A percentile compares a stretch with the other conserved stretches of the same genome.
Evolutionary conservation across 2,888 invertebrate species (phyloP).

Genomic region (Linnaemya tessellans): DNA sequence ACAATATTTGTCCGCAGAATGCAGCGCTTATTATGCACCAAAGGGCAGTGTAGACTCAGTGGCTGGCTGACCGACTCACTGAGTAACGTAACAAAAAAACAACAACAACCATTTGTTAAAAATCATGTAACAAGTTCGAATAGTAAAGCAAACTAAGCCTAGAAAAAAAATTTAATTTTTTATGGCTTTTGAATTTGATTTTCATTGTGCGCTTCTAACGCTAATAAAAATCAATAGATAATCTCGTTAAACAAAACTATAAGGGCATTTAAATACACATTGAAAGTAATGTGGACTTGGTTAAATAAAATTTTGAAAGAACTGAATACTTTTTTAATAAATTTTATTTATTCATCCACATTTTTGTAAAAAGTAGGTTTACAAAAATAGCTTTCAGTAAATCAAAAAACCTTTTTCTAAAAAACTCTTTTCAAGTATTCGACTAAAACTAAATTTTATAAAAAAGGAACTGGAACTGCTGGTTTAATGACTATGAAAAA

Average conservation of each 20-base stretch:
- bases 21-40: slow-evolving; percentile 41
- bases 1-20: slow-evolving; percentile 43
- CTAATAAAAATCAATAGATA: slow-evolving; percentile 51
- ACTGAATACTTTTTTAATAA: no score
- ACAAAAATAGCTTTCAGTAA: no score
- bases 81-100: background rate
- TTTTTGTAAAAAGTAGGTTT: no score
- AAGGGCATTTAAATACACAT: slow-evolving; percentile 6
- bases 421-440: no score
- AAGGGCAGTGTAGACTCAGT: slow-evolving; percentile 52
- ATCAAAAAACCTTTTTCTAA: no score
- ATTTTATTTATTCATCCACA: no score
- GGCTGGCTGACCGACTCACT: background rate
- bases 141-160: background rate
- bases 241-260: slow-evolving; percentile 42
- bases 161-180: background rate
- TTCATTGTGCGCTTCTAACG: slow-evolving; percentile 31
- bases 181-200: slow-evolving; percentile 38
- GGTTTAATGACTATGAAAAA: no score
- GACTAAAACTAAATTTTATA: no score
- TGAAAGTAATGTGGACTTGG: background rate
- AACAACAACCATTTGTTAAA: slow-evolving; percentile 1
- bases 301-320: no score
- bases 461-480: no score
- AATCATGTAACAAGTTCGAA: slow-evolving; percentile 16